Conservation (phyloP, 2,888 invertebrate species). For the Protophormia terraenovae region DNA sequence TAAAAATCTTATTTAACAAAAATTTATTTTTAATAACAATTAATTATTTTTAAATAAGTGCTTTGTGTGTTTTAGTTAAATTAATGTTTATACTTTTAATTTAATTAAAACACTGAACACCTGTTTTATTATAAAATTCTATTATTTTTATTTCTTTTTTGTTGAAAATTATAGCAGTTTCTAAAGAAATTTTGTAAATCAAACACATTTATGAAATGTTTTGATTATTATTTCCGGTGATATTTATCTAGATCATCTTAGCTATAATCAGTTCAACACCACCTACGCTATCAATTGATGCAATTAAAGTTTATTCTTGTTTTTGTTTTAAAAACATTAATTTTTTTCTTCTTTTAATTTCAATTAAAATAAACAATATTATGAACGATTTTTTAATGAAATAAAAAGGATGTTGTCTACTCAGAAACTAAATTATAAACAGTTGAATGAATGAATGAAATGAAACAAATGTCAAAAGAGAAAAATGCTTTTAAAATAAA, state of each 20-base stretch:
- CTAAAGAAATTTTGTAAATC: not conserved
- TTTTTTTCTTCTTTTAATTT: not conserved
- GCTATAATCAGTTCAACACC: slow-evolving; percentile 25
- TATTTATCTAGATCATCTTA: slow-evolving; percentile 7
- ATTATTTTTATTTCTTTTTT: not conserved
- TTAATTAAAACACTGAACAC: not conserved
- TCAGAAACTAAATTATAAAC: slow-evolving; percentile 32
- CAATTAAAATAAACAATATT: not conserved
- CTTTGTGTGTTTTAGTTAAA: not conserved
- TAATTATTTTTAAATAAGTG: no score
- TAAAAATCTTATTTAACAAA: no score
- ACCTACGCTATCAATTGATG: slow-evolving; percentile 36
- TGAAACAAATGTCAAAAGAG: slow-evolving; percentile 38
- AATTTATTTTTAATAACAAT: not conserved
- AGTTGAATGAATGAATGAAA: slow-evolving; percentile 36
- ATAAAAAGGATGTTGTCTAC: slow-evolving; percentile 32
- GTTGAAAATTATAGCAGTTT: not conserved
- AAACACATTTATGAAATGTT: slow-evolving; percentile 21
- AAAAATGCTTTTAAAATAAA: slow-evolving; percentile 6
- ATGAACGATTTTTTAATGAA: slow-evolving; percentile 9
- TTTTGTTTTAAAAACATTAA: not conserved
- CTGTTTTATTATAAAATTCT: slow-evolving; percentile 14
- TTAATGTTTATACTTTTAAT: not conserved
- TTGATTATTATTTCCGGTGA: slow-evolving; percentile 43
- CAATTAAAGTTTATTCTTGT: not conserved